Conservation (phyloP, 2,113 vertebrate genomes). For the Zosterops lateralis region DNA sequence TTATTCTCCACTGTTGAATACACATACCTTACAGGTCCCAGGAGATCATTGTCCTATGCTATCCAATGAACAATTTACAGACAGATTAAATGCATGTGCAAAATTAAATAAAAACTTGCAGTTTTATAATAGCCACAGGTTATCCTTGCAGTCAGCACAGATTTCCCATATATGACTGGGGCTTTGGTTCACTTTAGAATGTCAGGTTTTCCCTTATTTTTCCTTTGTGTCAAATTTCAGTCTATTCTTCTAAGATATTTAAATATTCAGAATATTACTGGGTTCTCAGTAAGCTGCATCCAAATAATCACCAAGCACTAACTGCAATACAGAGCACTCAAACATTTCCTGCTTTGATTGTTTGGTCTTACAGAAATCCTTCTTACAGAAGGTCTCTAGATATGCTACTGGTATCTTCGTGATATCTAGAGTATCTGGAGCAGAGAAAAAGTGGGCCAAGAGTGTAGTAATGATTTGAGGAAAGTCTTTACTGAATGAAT, state of each 20-base stretch:
- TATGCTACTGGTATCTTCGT: not conserved
- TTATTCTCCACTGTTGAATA: constrained; percentile 79
- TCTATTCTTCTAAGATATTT: not conserved
- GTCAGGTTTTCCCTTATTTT: not conserved
- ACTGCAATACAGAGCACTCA: not conserved
- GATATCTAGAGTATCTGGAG: not conserved
- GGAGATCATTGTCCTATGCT: constrained; percentile 58
- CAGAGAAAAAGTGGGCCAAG: not conserved
- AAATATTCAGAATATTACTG: not conserved
- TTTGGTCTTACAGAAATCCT: not conserved
- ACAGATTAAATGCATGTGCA: constrained; percentile 73
- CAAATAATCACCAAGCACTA: not conserved
- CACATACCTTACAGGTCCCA: constrained; percentile 76
- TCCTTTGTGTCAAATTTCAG: not conserved
- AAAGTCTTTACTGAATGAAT: not conserved
- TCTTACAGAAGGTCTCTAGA: not conserved
- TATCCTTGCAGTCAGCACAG: constrained; percentile 15
- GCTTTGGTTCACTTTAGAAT: not conserved
- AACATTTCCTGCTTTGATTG: not conserved
- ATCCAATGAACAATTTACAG: constrained; percentile 71
- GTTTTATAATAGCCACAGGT: constrained; percentile 43
- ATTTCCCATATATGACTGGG: constrained; percentile 26
- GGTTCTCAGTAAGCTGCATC: not conserved
- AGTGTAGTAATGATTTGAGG: not conserved
- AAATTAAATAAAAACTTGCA: constrained; percentile 72